Evolutionary conservation across 1,140 invertebrate species (phyloP).

Genomic region (Brachionus plicatilis): DNA sequence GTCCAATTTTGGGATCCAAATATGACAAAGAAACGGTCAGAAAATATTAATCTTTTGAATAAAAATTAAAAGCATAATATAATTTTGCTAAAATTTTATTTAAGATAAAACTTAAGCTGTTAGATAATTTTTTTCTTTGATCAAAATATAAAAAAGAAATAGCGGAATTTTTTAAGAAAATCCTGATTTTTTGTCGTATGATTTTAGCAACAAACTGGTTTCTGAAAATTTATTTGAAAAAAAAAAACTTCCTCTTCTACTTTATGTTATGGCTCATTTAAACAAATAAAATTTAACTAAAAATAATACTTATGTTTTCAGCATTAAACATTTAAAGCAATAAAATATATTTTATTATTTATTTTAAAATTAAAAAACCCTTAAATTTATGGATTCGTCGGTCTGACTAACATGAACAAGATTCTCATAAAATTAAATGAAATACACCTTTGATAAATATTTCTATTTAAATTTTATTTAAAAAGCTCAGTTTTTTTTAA

Average conservation of each 20-base stretch:
- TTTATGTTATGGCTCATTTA: too few relatives aligned
- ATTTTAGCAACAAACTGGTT: background rate
- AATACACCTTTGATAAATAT: background rate
- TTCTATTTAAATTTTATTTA: background rate
- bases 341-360: background rate
- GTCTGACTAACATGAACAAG: background rate
- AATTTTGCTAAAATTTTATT: too few relatives aligned
- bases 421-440: background rate
- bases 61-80: too few relatives aligned
- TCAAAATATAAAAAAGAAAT: background rate
- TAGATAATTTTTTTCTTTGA: too few relatives aligned
- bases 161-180: background rate
- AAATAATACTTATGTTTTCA: too few relatives aligned
- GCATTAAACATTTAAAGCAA: background rate
- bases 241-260: background rate
- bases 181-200: background rate
- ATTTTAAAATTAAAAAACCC: background rate
- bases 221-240: background rate
- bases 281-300: too few relatives aligned
- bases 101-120: too few relatives aligned
- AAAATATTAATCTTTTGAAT: too few relatives aligned
- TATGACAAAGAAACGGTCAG: too few relatives aligned
- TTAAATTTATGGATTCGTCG: background rate
- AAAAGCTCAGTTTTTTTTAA: background rate
- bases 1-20: too few relatives aligned